Conservation (phyloP, 2,888 invertebrate genomes). For the Zeuzera pyrina region DNA sequence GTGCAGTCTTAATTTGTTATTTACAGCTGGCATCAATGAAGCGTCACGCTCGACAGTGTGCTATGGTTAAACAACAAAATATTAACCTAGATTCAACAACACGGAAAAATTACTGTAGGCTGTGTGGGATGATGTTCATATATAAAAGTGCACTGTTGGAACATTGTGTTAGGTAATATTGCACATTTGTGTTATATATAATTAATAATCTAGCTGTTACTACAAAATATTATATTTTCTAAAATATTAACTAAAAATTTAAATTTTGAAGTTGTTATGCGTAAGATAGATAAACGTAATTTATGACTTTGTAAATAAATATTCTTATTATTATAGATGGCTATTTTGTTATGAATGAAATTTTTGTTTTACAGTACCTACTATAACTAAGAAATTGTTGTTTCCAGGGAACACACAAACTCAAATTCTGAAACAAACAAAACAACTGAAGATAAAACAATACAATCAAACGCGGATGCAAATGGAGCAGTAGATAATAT, state of each 20-base stretch:
- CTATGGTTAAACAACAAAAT: conserved; percentile 15
- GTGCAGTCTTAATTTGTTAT: conserved; percentile 2
- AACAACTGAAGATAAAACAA: conserved; percentile 11
- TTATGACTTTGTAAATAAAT: conserved; percentile 1
- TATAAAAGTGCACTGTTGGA: conserved; percentile 50
- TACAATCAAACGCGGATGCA: conserved; percentile 21
- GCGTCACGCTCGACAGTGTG: conserved; percentile 42
- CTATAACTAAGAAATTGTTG: too few relatives aligned
- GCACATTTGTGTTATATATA: too few relatives aligned
- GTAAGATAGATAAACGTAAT: too few relatives aligned
- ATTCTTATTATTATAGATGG: conserved; percentile 15
- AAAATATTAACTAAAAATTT: too few relatives aligned
- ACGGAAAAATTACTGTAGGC: conserved; percentile 43
- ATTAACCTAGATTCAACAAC: conserved; percentile 22
- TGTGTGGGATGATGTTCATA: conserved; percentile 47
- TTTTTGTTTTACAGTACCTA: too few relatives aligned
- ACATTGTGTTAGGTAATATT: conserved; percentile 53
- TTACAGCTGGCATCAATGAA: conserved; percentile 49
- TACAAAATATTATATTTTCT: too few relatives aligned
- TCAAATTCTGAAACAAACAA: not conserved
- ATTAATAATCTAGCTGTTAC: too few relatives aligned
- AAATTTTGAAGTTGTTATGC: too few relatives aligned
- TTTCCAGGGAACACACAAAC: conserved; percentile 33
- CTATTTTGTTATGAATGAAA: too few relatives aligned
- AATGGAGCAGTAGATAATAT: conserved; percentile 52